A percentile compares a stretch with the other conserved stretches of the same genome.
Conservation (phyloP, 2,797 vertebrate species). For the Notolepis coatsorum region DNA sequence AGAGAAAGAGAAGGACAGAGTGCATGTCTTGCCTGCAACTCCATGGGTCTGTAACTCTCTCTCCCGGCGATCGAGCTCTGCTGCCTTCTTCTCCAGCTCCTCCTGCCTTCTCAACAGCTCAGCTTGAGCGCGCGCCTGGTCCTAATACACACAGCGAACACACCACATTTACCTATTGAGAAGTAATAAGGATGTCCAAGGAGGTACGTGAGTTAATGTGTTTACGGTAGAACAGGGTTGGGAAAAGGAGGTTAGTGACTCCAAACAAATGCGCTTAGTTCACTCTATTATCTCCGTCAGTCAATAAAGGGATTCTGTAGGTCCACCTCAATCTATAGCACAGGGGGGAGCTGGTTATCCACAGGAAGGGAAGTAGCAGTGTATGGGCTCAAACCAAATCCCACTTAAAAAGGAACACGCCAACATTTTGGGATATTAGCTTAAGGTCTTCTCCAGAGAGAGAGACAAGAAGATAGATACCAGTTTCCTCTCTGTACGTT, state of each 20-base stretch:
- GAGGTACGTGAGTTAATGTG: neutral
- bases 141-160: conserved; percentile 74
- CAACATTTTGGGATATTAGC: too few species aligned
- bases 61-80: conserved; percentile 97
- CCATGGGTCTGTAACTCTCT: conserved; percentile 95
- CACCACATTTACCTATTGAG: neutral
- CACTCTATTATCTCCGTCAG: conserved; percentile 21
- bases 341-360: conserved; percentile 6
- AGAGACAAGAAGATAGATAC: too few species aligned
- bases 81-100: conserved; percentile 96
- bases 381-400: conserved; percentile 20
- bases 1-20: too few species aligned
- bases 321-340: neutral
- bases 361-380: conserved; percentile 11
- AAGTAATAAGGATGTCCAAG: neutral
- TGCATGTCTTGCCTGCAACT: too few species aligned
- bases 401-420: too few species aligned
- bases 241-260: neutral
- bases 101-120: conserved; percentile 94
- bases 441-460: too few species aligned
- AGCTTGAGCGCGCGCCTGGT: conserved; percentile 91
- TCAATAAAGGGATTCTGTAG: conserved; percentile 20
- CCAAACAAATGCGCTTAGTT: conserved; percentile 24
- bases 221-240: conserved; percentile 18
- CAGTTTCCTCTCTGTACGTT: too few species aligned